Base-by-base conservation (phyloP, 2,797 vertebrate genomes). In the Agapornis canus region DNA sequence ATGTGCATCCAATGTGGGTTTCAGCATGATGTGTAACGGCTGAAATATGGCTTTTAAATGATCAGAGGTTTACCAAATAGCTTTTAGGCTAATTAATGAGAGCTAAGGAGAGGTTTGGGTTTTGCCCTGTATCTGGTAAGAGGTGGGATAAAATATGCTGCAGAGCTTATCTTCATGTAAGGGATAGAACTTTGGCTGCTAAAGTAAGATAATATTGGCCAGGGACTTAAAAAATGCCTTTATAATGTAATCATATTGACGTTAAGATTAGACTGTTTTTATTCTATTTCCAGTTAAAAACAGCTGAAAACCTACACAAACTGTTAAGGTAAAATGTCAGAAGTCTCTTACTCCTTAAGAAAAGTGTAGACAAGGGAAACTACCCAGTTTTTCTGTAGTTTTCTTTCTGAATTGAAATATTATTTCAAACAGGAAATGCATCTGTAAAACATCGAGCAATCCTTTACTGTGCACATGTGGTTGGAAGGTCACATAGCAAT, bases 401-500 rank as follows among this genome's bases (percentile, higher is more conserved):
- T 89, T 64, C 40, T 63, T 85, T 82, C 47, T 71, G 52, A 64
- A 68, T 10, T 1, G 1, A 63, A 8, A 29, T n/a, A 48, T 69
- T 83, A 43, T 77, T 85, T 89, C 8, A 3, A 87, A 68, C 45
- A 88, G 72, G 57, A 95, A 88, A 54, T 20, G 21, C 14, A 56
- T 76, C 66, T 90, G 65, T 80, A 87, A 91, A 89, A 4, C 47
- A 65, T 15, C 0, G 14, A 82, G 65, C 11, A 49, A 37, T 23
- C 9, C 22, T 83, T 77, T 89, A 31, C 69, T 78, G 39, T 83
- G 57, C 54, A 35, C 49, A 37, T 29, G 19, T 82, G 69, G 39
- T 42, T 68, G 83, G 65, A 88, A 95, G 76, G 79, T 78, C 93
- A 42, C 27, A 29, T 48, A 93, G 61, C 49, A 91, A 92, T 69